Conservation (phyloP, 2,888 invertebrate species). For the Matsumyia berberina region DNA sequence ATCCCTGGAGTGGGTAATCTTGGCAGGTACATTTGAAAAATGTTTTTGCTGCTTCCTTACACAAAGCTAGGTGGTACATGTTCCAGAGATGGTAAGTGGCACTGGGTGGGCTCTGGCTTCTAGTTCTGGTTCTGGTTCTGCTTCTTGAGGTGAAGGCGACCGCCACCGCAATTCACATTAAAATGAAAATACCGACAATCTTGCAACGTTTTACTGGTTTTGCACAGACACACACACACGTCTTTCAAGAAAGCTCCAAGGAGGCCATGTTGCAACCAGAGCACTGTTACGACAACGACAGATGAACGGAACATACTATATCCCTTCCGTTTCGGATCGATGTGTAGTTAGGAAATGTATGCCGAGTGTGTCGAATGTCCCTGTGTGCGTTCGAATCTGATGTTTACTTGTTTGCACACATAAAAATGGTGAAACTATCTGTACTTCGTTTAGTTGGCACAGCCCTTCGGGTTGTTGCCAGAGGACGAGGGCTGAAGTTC, state of each 20-base stretch:
- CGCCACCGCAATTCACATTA: constrained; percentile 75
- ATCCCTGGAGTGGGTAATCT: constrained; percentile 64
- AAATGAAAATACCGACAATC: constrained; percentile 74
- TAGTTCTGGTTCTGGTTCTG: neutral
- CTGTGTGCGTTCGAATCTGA: constrained; percentile 29
- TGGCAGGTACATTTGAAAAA: constrained; percentile 73
- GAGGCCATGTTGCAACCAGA: constrained; percentile 61
- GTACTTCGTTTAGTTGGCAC: constrained; percentile 68
- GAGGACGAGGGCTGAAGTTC: constrained; percentile 22
- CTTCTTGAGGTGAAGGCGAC: constrained; percentile 50
- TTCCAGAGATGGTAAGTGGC: constrained; percentile 71
- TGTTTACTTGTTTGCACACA: constrained; percentile 47
- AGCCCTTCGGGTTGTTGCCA: constrained; percentile 30
- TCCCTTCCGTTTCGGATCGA: constrained; percentile 55
- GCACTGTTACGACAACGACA: constrained; percentile 38
- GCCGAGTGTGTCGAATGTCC: neutral
- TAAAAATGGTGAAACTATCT: constrained; percentile 61
- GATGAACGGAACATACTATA: constrained; percentile 46
- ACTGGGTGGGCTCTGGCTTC: constrained; percentile 42
- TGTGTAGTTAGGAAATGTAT: neutral
- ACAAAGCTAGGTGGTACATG: constrained; percentile 56
- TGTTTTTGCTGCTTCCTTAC: constrained; percentile 60
- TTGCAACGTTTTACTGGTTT: constrained; percentile 53
- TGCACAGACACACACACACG: constrained; percentile 17
- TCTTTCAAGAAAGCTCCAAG: constrained; percentile 47